Percentiles rank a stretch among this genome's conserved stretches.
Evolutionary conservation across 2,888 invertebrate species (phyloP).

Genomic region (Drosophila diplacantha): DNA sequence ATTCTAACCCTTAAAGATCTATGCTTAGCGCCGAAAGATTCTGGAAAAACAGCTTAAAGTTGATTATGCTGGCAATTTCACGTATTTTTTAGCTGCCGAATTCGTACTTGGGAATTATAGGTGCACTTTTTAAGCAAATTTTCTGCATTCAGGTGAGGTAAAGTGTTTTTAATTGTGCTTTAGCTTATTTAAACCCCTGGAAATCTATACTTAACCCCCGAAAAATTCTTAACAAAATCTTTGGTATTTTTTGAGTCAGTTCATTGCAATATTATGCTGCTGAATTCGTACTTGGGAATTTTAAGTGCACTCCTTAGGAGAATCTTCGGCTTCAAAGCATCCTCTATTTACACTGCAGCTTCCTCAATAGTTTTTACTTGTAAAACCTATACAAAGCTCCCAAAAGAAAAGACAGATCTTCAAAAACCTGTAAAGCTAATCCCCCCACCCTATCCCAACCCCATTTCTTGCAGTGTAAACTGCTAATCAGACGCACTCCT

Average conservation of each 20-base stretch:
- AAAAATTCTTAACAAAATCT: too few relatives aligned
- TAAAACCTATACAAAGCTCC: neutral
- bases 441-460: neutral
- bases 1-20: too few relatives aligned
- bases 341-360: neutral
- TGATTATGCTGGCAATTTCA: too few relatives aligned
- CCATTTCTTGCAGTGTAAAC: conserved; percentile 6
- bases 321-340: neutral
- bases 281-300: neutral
- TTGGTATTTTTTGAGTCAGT: too few relatives aligned
- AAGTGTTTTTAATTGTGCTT: too few relatives aligned
- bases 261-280: too few relatives aligned
- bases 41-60: too few relatives aligned
- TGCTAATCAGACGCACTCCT: conserved; percentile 31
- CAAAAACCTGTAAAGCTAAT: neutral
- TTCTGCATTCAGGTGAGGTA: too few relatives aligned
- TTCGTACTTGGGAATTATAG: neutral
- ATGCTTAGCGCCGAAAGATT: too few relatives aligned
- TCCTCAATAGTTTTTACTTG: neutral
- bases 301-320: neutral
- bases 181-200: too few relatives aligned
- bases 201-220: too few relatives aligned
- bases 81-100: neutral
- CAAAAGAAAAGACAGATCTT: neutral
- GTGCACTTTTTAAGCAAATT: neutral